Percentiles rank a stretch among this genome's conserved stretches.
These are phyloP conservation scores for Alectoris magna DNA, from an alignment of 2,797 vertebrate genomes.

Conservation along the genomic window DNA sequence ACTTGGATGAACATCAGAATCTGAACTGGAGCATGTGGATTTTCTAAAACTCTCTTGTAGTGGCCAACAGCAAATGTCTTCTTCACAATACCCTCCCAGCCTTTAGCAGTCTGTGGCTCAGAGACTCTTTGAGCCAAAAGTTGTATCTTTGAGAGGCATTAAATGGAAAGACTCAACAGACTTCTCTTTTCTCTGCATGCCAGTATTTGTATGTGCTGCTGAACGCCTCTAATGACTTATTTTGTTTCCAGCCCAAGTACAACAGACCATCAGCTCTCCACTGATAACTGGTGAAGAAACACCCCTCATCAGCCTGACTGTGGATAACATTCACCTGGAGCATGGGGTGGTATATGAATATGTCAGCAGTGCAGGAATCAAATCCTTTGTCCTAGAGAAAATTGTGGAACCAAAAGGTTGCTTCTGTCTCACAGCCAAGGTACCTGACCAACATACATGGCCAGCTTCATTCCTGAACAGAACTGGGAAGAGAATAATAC, in stretches of 20 bases:
- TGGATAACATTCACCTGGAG: conserved; percentile 94
- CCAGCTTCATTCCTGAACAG: too few relatives aligned
- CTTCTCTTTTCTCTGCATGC: not conserved
- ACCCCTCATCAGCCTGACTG: conserved; percentile 88
- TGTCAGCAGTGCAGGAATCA: conserved; percentile 91
- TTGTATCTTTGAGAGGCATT: not conserved
- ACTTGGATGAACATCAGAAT: not conserved
- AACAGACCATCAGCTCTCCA: not conserved
- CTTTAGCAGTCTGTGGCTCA: not conserved
- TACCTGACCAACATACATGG: conserved; percentile 16
- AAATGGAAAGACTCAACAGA: not conserved
- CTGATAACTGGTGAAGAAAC: conserved; percentile 81
- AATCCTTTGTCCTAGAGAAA: conserved; percentile 94
- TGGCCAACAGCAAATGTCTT: not conserved
- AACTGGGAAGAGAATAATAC: too few relatives aligned
- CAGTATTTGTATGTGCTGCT: not conserved
- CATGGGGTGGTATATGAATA: conserved; percentile 96
- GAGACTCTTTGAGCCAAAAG: not conserved
- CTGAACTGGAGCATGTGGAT: not conserved
- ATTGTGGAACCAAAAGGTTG: conserved; percentile 93
- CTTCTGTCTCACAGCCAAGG: conserved; percentile 94
- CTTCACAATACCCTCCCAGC: not conserved
- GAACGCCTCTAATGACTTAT: not conserved
- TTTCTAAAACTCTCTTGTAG: not conserved
- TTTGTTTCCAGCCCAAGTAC: conserved; percentile 43